phyloP scores from a whole-genome alignment of 2,113 vertebrate genomes.

The Pachypanchax playfairii region DNA sequence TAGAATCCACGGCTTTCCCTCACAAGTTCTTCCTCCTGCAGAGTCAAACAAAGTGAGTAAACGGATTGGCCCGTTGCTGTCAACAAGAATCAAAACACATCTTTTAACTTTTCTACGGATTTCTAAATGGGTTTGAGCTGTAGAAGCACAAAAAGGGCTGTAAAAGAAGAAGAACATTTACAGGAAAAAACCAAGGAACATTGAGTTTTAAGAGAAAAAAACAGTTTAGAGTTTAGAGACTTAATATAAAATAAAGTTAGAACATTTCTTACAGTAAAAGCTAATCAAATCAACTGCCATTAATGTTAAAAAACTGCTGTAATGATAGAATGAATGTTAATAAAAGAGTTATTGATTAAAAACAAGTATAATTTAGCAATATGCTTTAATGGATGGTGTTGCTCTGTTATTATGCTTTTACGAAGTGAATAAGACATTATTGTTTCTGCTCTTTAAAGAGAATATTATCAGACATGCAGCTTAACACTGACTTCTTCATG shows the following conservation, averaged over 20 bases:
- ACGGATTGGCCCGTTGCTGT: conserved; percentile 45
- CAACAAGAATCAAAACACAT: conserved; percentile 30
- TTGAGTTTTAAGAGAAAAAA: too few species aligned
- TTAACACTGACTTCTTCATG: conserved; percentile 68
- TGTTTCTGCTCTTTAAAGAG: conserved; percentile 56
- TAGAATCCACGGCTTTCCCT: conserved; percentile 85
- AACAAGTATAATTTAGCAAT: conserved; percentile 46
- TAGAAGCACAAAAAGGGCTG: conserved; percentile 16
- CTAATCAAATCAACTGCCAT: too few species aligned
- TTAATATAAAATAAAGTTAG: too few species aligned
- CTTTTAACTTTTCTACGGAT: conserved; percentile 23
- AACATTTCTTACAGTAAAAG: too few species aligned
- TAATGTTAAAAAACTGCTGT: too few species aligned
- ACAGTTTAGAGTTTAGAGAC: too few species aligned
- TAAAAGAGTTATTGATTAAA: neutral
- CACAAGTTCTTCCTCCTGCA: conserved; percentile 86
- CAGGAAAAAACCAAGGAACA: neutral
- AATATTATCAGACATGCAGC: conserved; percentile 73
- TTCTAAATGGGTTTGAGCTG: neutral
- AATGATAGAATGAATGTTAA: too few species aligned
- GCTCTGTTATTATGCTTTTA: conserved; percentile 15
- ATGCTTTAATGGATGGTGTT: conserved; percentile 57
- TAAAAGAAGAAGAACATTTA: neutral
- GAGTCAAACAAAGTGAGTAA: conserved; percentile 51
- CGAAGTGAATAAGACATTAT: conserved; percentile 44